These are phyloP conservation scores for Emydoidea blandingii DNA, from an alignment of 2,797 vertebrate species.

Conservation along the genomic window DNA sequence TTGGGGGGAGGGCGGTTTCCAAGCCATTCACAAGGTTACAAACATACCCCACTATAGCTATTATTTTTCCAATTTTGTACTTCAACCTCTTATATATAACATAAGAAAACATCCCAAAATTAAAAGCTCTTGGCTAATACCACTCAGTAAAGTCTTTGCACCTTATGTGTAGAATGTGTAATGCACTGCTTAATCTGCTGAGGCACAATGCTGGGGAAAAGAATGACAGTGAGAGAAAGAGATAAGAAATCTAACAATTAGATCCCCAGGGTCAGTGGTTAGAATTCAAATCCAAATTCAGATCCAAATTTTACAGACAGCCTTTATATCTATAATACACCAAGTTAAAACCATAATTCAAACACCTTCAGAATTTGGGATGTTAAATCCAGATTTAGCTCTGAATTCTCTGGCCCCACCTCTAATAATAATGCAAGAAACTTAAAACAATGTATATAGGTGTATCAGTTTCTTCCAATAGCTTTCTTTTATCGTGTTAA, in stretches of 20 bases:
- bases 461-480: neutral
- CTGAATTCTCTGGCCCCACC: neutral
- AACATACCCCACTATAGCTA: neutral
- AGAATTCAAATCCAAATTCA: constrained; percentile 20
- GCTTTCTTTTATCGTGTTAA: neutral
- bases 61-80: neutral
- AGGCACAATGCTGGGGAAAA: neutral
- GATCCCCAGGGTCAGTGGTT: neutral
- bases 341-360: neutral
- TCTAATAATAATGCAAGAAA: constrained; percentile 2
- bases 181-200: neutral
- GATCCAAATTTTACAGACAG: neutral
- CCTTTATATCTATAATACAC: neutral
- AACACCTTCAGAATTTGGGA: neutral
- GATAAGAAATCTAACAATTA: neutral
- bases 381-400: neutral
- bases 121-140: neutral
- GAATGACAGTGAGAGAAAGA: neutral
- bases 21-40: neutral
- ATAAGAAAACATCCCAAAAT: neutral
- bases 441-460: neutral
- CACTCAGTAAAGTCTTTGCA: neutral
- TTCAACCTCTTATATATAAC: neutral
- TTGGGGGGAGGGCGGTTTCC: neutral
- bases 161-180: neutral